Evolutionary conservation across 2,888 invertebrate species (phyloP).

Genomic region (Scaptodrosophila latifasciaeformis): DNA sequence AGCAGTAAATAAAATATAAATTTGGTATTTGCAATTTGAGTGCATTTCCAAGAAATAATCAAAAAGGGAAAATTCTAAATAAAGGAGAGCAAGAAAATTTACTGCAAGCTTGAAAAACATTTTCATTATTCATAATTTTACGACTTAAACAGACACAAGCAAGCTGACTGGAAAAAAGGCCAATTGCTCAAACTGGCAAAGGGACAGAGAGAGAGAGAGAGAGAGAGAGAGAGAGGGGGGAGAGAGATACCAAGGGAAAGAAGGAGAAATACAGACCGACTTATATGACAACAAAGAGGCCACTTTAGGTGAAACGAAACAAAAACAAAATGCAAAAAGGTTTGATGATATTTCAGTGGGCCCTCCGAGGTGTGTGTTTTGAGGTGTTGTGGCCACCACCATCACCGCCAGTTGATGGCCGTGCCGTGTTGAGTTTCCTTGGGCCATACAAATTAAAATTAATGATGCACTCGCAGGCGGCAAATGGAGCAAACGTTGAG

Average conservation of each 20-base stretch:
- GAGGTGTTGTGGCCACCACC: constrained; percentile 4
- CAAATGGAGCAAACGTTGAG: constrained; percentile 9
- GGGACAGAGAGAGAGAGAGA: background rate
- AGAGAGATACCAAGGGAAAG: constrained; percentile 1
- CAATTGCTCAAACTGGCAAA: constrained; percentile 1
- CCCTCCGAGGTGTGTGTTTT: constrained; percentile 11
- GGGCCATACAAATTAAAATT: constrained; percentile 64
- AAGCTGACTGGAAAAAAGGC: background rate
- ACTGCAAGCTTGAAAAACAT: constrained; percentile 1
- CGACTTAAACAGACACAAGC: background rate
- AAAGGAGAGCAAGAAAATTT: no score
- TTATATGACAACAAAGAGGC: constrained; percentile 46
- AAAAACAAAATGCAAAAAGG: no score
- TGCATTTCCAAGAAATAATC: no score
- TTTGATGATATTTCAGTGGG: no score
- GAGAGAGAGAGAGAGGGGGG: background rate
- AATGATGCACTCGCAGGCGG: constrained; percentile 64
- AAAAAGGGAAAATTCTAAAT: no score
- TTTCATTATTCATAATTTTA: constrained; percentile 7
- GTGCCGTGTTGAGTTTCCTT: constrained; percentile 44
- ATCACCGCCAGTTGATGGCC: constrained; percentile 40
- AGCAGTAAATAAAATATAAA: no score
- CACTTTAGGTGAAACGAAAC: constrained; percentile 65
- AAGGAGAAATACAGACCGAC: background rate
- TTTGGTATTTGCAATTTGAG: no score